Conservation (phyloP, 2,888 invertebrate species). For the Busseola fusca region DNA sequence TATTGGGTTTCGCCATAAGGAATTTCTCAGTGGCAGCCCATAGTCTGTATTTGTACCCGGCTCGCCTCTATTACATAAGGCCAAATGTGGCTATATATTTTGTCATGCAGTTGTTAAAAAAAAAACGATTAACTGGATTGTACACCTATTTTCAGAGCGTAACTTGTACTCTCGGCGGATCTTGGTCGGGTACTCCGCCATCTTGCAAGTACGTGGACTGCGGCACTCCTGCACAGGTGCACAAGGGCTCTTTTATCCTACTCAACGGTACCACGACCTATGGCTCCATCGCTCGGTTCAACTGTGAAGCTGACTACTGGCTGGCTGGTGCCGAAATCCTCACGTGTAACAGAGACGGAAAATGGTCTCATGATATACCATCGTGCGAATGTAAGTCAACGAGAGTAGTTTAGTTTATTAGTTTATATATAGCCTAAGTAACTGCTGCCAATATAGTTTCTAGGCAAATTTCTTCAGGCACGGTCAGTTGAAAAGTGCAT, state of each 20-base stretch:
- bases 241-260: constrained; percentile 92
- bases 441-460: too few species aligned
- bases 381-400: constrained; percentile 93
- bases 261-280: constrained; percentile 95
- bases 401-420: neutral
- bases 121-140: neutral
- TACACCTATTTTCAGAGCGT: constrained; percentile 89
- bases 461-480: too few species aligned
- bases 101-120: neutral
- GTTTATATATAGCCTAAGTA: too few species aligned
- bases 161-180: constrained; percentile 95
- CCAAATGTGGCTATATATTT: neutral
- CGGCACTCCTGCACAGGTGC: constrained; percentile 94
- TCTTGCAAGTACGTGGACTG: constrained; percentile 96
- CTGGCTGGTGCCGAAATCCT: constrained; percentile 92
- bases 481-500: too few species aligned
- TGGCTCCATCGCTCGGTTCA: constrained; percentile 93
- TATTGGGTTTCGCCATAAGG: neutral
- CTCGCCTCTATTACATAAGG: neutral
- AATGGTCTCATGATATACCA: constrained; percentile 95
- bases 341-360: constrained; percentile 94
- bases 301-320: constrained; percentile 95
- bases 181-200: constrained; percentile 94
- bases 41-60: neutral
- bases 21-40: neutral